These are phyloP conservation scores for Dipodomys stephensi DNA, from an alignment of 2,113 vertebrate species.

Conservation along the genomic window DNA sequence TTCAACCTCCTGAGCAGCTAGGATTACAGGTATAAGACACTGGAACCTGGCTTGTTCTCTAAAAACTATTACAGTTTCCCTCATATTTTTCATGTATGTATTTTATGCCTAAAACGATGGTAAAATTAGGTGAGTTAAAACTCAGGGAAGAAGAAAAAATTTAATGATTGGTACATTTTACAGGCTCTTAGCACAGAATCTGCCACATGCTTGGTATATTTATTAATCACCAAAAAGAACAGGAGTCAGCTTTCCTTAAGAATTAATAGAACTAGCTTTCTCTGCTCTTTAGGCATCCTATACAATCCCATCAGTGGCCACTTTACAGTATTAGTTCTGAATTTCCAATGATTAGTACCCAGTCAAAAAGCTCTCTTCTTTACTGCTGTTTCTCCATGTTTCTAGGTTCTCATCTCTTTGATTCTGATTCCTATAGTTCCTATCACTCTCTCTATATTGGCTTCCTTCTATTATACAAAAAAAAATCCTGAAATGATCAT, in stretches of 20 bases:
- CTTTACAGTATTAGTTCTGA: not conserved
- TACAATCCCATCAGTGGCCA: fast-evolving
- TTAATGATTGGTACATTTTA: not conserved
- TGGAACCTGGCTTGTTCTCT: not conserved
- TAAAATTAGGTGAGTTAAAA: not conserved
- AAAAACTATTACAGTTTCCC: not conserved
- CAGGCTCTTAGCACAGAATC: not conserved
- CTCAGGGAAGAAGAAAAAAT: not conserved
- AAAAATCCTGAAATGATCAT: not conserved
- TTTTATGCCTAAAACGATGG: not conserved
- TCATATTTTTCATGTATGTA: not conserved
- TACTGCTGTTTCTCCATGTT: not conserved
- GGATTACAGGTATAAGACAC: no score
- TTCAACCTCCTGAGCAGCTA: no score
- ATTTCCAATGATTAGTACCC: not conserved
- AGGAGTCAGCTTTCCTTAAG: not conserved
- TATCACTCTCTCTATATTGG: not conserved
- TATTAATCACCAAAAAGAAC: no score
- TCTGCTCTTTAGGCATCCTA: not conserved
- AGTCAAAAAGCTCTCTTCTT: fast-evolving
- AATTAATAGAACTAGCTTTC: not conserved
- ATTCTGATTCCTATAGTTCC: not conserved
- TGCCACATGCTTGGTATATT: not conserved
- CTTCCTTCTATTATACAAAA: not conserved
- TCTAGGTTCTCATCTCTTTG: not conserved